A percentile compares a stretch with the other conserved stretches of the same genome.
Evolutionary conservation across 2,888 invertebrate species (phyloP).

Genomic region (Chrysolina haemoptera): DNA sequence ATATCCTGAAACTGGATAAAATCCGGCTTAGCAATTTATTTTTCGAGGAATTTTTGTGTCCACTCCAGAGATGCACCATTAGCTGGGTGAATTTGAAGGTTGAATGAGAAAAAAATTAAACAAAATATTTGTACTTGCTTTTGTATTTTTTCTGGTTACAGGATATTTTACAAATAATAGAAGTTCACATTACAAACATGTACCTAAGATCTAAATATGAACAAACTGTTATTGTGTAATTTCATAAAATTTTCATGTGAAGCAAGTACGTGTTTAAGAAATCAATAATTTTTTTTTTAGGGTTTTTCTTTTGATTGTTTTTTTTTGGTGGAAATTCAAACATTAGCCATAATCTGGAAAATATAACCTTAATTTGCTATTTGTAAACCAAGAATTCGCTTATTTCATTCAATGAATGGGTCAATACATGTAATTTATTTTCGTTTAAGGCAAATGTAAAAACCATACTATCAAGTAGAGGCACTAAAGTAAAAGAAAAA

Average conservation of each 20-base stretch:
- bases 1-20: too few species aligned
- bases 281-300: constrained; percentile 34
- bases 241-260: constrained; percentile 40
- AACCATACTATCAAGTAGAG: constrained; percentile 58
- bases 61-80: too few species aligned
- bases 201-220: constrained; percentile 50
- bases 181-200: constrained; percentile 52
- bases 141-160: constrained; percentile 39
- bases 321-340: constrained; percentile 40
- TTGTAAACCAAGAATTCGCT: constrained; percentile 40
- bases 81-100: background rate
- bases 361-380: constrained; percentile 37
- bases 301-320: constrained; percentile 37
- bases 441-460: constrained; percentile 60
- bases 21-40: too few species aligned
- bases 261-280: constrained; percentile 50
- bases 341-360: constrained; percentile 45
- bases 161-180: constrained; percentile 48
- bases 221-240: constrained; percentile 42
- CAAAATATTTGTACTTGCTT: constrained; percentile 39
- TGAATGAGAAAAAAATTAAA: constrained; percentile 6
- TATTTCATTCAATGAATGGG: constrained; percentile 38
- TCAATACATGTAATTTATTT: constrained; percentile 44
- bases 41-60: too few species aligned
- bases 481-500: constrained; percentile 51